Evolutionary conservation across 2,113 vertebrate genomes (phyloP).

Genomic region (Tiliqua scincoides): DNA sequence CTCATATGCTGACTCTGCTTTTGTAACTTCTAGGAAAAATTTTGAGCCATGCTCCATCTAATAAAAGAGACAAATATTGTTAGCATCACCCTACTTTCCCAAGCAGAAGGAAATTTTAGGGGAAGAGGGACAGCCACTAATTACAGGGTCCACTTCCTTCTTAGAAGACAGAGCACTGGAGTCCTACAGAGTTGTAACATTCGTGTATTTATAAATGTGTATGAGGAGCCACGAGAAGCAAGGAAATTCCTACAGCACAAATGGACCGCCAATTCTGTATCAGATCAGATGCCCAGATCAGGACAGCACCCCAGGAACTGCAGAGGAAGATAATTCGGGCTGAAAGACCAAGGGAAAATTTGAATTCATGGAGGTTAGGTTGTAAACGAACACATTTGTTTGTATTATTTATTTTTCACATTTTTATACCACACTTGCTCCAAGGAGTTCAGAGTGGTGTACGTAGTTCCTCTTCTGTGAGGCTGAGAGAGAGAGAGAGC

Average conservation of each 20-base stretch:
- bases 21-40: not conserved
- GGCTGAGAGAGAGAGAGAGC: too few species aligned
- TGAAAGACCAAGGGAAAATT: too few species aligned
- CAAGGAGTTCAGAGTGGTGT: too few species aligned
- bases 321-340: too few species aligned
- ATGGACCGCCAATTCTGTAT: not conserved
- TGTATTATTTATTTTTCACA: too few species aligned
- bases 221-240: not conserved
- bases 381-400: too few species aligned
- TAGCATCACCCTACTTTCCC: not conserved
- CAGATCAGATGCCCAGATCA: not conserved
- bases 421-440: too few species aligned
- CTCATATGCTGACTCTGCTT: not conserved
- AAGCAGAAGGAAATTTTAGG: not conserved
- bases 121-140: not conserved
- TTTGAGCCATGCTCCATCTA: not conserved
- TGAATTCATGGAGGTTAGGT: too few species aligned
- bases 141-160: not conserved
- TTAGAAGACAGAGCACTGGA: not conserved
- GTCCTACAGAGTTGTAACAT: not conserved
- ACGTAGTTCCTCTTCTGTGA: too few species aligned
- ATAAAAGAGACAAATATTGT: not conserved
- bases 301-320: not conserved
- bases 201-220: not conserved
- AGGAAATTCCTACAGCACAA: not conserved